These are phyloP conservation scores for Plodia interpunctella DNA, from an alignment of 1,140 invertebrate species.

Conservation along the genomic window DNA sequence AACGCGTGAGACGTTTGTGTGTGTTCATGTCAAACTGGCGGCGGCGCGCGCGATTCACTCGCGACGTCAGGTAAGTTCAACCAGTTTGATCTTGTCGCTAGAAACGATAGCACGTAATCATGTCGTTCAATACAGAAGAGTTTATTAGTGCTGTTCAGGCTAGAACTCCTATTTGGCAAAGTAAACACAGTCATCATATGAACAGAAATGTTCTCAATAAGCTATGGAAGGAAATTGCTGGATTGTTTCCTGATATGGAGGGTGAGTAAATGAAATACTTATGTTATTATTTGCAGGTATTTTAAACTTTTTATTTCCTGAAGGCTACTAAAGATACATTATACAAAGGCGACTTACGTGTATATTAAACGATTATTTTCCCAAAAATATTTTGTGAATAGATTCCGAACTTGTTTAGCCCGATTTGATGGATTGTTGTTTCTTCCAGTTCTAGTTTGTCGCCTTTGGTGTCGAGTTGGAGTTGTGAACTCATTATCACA, in stretches of 20 bases:
- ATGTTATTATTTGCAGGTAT: conserved; percentile 14
- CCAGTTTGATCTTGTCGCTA: conserved; percentile 21
- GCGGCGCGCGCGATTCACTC: conserved; percentile 23
- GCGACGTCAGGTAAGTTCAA: conserved; percentile 25
- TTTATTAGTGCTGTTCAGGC: conserved; percentile 22
- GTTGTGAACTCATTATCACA: conserved; percentile 14
- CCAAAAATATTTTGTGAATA: conserved; percentile 13
- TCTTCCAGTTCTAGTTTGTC: conserved; percentile 16
- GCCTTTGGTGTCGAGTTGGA: conserved; percentile 15
- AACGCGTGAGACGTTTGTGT: conserved; percentile 22
- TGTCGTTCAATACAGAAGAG: conserved; percentile 19
- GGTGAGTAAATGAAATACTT: conserved; percentile 13
- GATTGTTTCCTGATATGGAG: conserved; percentile 14
- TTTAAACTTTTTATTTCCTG: conserved; percentile 14
- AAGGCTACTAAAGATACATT: conserved; percentile 9
- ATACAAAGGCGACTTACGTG: conserved; percentile 12
- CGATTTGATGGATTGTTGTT: conserved; percentile 14
- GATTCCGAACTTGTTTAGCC: conserved; percentile 13
- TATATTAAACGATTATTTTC: conserved; percentile 15
- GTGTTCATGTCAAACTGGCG: conserved; percentile 24
- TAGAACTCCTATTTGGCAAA: conserved; percentile 21
- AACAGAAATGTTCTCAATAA: conserved; percentile 17
- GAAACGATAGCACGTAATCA: conserved; percentile 21
- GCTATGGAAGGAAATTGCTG: conserved; percentile 15
- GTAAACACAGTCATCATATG: conserved; percentile 15